phyloP scores from a whole-genome alignment of 2,888 invertebrate genomes.

The Synanthedon formicaeformis region DNA sequence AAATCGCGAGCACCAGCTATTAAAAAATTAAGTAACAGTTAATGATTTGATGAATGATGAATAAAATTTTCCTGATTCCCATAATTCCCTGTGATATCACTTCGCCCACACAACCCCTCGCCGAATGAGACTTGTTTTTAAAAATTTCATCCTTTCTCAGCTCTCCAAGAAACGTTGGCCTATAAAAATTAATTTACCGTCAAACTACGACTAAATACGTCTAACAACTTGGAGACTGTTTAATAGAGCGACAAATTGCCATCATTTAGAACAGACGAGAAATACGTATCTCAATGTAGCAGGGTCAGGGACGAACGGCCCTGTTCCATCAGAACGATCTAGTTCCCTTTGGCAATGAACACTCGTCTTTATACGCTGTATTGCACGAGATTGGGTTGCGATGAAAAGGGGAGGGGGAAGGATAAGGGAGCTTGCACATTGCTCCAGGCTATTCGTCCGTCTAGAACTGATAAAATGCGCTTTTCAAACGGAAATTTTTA shows the following conservation, averaged over 20 bases:
- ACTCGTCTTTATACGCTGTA: constrained; percentile 19
- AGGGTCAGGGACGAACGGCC: constrained; percentile 25
- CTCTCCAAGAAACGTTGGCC: not conserved
- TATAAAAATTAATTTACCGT: constrained; percentile 9
- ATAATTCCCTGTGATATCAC: too few species aligned
- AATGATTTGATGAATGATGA: too few species aligned
- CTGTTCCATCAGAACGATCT: constrained; percentile 16
- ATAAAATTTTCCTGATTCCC: too few species aligned
- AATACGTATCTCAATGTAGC: constrained; percentile 5
- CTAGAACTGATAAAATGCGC: constrained; percentile 34
- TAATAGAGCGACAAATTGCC: constrained; percentile 12
- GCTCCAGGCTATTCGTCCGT: constrained; percentile 32
- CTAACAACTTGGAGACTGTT: not conserved
- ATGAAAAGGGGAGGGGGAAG: constrained; percentile 8
- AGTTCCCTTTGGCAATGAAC: constrained; percentile 23
- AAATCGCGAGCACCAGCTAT: too few species aligned
- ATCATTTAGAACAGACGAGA: constrained; percentile 20
- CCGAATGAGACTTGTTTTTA: too few species aligned
- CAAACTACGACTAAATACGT: not conserved
- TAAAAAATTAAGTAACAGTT: too few species aligned
- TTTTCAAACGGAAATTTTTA: constrained; percentile 13
- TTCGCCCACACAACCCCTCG: too few species aligned
- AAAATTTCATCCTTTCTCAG: too few species aligned
- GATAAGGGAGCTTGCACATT: constrained; percentile 22
- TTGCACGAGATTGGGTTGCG: constrained; percentile 9